Percentiles rank a stretch among this genome's conserved stretches.
Evolutionary conservation across 2,113 vertebrate species (phyloP).

Genomic region (Oreochromis aureus): DNA sequence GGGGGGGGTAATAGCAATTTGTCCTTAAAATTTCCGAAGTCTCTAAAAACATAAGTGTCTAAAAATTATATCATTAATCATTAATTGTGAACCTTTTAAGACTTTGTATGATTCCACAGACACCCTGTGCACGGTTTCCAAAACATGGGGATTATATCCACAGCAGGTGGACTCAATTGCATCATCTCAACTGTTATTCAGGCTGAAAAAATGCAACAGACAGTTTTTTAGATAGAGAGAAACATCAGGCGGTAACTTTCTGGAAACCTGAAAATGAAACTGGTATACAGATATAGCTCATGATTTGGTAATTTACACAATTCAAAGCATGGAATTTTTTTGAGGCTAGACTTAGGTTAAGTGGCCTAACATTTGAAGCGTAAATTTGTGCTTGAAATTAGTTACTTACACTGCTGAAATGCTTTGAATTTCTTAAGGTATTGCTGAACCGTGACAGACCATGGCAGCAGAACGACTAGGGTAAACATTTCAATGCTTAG

Average conservation of each 20-base stretch:
- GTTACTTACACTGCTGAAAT: neutral
- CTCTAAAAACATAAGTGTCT: fast-evolving
- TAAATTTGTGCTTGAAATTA: neutral
- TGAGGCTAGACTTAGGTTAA: neutral
- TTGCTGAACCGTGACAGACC: neutral
- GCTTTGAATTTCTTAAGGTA: neutral
- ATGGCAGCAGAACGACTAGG: neutral
- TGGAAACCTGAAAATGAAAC: neutral
- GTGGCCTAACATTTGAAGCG: neutral
- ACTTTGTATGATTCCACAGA: neutral
- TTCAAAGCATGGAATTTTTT: neutral
- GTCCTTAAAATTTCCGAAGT: neutral
- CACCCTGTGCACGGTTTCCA: neutral
- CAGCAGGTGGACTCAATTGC: neutral
- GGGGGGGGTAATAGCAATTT: neutral
- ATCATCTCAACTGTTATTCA: neutral
- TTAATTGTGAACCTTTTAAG: neutral
- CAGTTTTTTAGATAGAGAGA: neutral
- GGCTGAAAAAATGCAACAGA: neutral
- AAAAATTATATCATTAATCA: neutral
- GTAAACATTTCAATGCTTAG: neutral
- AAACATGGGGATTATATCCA: neutral
- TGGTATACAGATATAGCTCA: neutral
- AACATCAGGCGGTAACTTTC: neutral
- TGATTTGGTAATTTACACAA: neutral